Conservation (phyloP, 1,140 invertebrate genomes). For the Cotesia glomerata region DNA sequence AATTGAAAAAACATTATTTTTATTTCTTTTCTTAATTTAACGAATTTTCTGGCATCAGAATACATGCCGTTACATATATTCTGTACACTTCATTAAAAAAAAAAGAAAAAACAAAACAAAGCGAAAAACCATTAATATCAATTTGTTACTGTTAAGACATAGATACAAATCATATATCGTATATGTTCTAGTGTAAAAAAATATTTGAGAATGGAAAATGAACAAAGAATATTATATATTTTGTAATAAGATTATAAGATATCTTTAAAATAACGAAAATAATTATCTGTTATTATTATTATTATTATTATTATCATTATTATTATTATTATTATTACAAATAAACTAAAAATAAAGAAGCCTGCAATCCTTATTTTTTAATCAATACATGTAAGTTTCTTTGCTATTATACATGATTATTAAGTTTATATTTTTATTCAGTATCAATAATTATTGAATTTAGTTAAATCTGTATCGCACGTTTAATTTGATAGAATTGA, state of each 20-base stretch:
- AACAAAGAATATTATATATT: background rate
- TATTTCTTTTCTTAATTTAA: no score
- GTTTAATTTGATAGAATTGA: no score
- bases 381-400: constrained; percentile 16
- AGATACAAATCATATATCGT: no score
- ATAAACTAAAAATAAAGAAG: constrained; percentile 34
- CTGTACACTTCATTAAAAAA: no score
- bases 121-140: no score
- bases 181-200: background rate
- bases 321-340: constrained; percentile 31
- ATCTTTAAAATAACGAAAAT: constrained; percentile 5
- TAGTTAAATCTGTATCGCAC: background rate
- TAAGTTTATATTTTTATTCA: constrained; percentile 9
- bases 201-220: background rate
- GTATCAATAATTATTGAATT: background rate
- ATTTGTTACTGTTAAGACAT: no score
- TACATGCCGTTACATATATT: no score
- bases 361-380: constrained; percentile 19
- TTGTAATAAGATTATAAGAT: background rate
- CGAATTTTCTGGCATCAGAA: no score
- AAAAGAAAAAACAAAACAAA: no score
- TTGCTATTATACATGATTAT: constrained; percentile 31
- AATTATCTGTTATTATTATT: constrained; percentile 29
- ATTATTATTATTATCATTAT: constrained; percentile 31
- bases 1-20: no score